Percentiles rank a stretch among this genome's conserved stretches.
Conservation (phyloP, 2,797 vertebrate species). For the Setipinna tenuifilis region DNA sequence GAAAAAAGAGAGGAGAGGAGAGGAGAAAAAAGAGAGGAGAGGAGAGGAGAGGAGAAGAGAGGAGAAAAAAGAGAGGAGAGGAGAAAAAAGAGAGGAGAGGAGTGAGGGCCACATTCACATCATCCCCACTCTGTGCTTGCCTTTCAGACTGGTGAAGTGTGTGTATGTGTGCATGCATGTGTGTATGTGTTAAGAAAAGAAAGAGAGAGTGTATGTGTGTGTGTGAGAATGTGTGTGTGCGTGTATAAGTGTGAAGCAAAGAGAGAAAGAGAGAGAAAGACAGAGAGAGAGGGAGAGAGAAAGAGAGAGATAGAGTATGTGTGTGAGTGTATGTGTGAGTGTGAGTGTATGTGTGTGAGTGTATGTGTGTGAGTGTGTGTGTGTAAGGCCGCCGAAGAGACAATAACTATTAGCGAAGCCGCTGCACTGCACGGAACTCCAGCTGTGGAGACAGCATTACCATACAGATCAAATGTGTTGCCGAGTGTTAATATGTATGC, state of each 20-base stretch:
- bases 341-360: not conserved
- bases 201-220: too few relatives aligned
- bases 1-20: too few relatives aligned
- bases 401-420: slow-evolving; percentile 87
- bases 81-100: too few relatives aligned
- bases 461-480: slow-evolving; percentile 98
- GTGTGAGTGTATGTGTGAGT: not conserved
- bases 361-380: not conserved
- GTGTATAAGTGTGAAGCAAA: too few relatives aligned
- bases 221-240: too few relatives aligned
- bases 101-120: not conserved
- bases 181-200: too few relatives aligned
- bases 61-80: too few relatives aligned
- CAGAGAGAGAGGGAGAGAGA: too few relatives aligned
- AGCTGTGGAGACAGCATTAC: slow-evolving; percentile 85
- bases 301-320: not conserved
- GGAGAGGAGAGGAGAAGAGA: too few relatives aligned
- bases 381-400: slow-evolving; percentile 72
- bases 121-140: not conserved
- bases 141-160: not conserved
- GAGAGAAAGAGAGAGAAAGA: too few relatives aligned
- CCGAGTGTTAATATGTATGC: slow-evolving; percentile 95
- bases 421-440: slow-evolving; percentile 79
- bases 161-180: too few relatives aligned
- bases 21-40: too few relatives aligned